These are phyloP conservation scores for Gadus chalcogrammus DNA, from an alignment of 2,113 vertebrate species.

Conservation along the genomic window DNA sequence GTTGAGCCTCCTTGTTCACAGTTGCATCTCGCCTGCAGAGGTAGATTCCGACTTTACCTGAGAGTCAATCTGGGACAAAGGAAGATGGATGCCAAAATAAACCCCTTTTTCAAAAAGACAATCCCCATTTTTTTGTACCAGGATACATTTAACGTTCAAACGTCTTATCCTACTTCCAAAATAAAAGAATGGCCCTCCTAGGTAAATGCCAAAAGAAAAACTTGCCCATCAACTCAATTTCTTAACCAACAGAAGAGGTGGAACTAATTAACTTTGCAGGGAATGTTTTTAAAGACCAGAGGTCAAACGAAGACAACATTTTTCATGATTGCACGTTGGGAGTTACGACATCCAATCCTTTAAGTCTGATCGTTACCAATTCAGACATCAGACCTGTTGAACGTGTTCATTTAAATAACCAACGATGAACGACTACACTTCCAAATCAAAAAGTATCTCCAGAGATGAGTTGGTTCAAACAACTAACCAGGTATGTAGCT, in stretches of 20 bases:
- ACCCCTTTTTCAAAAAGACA: background rate
- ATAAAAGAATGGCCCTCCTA: background rate
- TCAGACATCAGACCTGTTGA: too few relatives aligned
- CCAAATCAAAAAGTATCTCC: background rate
- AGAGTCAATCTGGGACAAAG: slow-evolving; percentile 81
- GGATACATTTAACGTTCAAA: too few relatives aligned
- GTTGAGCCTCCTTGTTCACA: slow-evolving; percentile 84
- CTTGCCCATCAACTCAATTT: background rate
- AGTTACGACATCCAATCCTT: too few relatives aligned
- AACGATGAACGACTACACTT: background rate
- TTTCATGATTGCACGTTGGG: too few relatives aligned
- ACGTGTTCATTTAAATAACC: too few relatives aligned
- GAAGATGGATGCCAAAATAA: background rate
- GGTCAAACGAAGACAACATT: background rate
- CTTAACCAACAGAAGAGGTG: background rate
- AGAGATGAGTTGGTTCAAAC: background rate
- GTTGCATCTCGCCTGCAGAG: slow-evolving; percentile 85
- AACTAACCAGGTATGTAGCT: background rate
- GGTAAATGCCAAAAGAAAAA: too few relatives aligned
- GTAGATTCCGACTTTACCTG: slow-evolving; percentile 95
- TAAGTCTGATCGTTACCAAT: too few relatives aligned
- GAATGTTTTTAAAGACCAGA: background rate
- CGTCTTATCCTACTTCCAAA: background rate
- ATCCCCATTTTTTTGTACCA: too few relatives aligned
- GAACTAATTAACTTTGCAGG: background rate